Evolutionary conservation across 2,888 invertebrate species (phyloP).

Genomic region (Cremastinae sp.): DNA sequence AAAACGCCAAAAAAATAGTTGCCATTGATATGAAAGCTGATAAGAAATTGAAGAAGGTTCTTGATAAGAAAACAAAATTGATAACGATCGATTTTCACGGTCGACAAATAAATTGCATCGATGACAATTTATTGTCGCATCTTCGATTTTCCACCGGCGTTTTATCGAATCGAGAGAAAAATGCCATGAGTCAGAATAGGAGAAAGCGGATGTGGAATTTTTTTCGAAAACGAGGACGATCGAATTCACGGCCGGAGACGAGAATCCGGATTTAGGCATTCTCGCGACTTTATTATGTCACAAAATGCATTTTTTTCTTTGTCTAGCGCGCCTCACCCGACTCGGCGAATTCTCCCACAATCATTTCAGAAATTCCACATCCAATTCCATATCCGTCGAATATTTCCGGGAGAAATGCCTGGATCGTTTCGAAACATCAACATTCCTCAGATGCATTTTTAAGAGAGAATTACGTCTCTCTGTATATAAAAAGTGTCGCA

Average conservation of each 20-base stretch:
- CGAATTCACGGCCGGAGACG: constrained; percentile 54
- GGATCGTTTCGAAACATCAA: constrained; percentile 41
- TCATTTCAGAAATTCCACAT: constrained; percentile 47
- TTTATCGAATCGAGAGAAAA: too few species aligned
- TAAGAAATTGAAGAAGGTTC: neutral
- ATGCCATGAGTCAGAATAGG: neutral
- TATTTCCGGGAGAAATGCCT: constrained; percentile 55
- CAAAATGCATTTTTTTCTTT: constrained; percentile 42
- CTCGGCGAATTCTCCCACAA: constrained; percentile 48
- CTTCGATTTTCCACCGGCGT: too few species aligned
- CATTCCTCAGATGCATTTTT: neutral
- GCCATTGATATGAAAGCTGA: neutral
- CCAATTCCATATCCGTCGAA: constrained; percentile 52
- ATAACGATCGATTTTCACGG: neutral
- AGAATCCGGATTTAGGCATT: constrained; percentile 55
- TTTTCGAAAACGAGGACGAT: constrained; percentile 39
- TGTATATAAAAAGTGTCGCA: neutral
- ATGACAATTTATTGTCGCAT: too few species aligned
- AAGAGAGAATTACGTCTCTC: neutral
- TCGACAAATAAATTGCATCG: neutral
- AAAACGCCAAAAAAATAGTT: too few species aligned
- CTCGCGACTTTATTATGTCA: constrained; percentile 3
- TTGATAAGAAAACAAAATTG: neutral
- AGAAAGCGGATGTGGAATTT: constrained; percentile 24
- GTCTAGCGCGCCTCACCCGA: constrained; percentile 9